Evolutionary conservation across 2,888 invertebrate species (phyloP), one percentile per base, ranked within the genome.

Genomic region (Thereva unica): DNA sequence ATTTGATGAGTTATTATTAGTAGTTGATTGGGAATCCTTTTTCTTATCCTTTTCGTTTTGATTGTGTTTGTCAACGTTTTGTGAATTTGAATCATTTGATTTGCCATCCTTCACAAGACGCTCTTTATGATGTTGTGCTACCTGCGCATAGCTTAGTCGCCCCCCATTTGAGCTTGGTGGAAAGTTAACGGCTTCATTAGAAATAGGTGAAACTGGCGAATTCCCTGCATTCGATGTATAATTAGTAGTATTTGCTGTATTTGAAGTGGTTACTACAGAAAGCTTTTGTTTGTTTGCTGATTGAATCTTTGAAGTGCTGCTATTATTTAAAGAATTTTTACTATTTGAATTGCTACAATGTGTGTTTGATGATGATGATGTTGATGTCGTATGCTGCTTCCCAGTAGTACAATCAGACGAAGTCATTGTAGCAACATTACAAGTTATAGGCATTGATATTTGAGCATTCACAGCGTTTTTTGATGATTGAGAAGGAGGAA

Each of bases 131-230:
- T 86, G 86, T 76, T 87, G 87, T 45, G 87, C 87, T 68, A 87
- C 87, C 79, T 87, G 87, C 69, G 87, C 87, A 77, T 87, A 87
- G 76, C 87, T 87, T 76, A 87, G 82, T 70, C 83, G 54, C 4
- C 68, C 63, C 5, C 68, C 69, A 57, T 78, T 78, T 8, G 71
- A 70, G 63, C 69, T 71, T n/a, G 70, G 8, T 40, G 56, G 49
- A 49, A 55, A 65, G 12, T 23, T 41, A 38, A 55, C 66, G 40
- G 45, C 54, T 49, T 69, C 67, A 41, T 38, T 66, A 4, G 67
- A 56, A 35, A 53, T 47, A 23, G 66, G 66, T 23, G 67, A 66
- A n/a, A 63, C 52, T 23, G 68, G 66, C 45, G 76, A 73, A 69
- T 77, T 72, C 10, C 75, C 70, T 45, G 67, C 10, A 35, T 65